These are phyloP conservation scores for Entosphenus tridentatus DNA, from an alignment of 2,113 vertebrate species.

Conservation along the genomic window DNA sequence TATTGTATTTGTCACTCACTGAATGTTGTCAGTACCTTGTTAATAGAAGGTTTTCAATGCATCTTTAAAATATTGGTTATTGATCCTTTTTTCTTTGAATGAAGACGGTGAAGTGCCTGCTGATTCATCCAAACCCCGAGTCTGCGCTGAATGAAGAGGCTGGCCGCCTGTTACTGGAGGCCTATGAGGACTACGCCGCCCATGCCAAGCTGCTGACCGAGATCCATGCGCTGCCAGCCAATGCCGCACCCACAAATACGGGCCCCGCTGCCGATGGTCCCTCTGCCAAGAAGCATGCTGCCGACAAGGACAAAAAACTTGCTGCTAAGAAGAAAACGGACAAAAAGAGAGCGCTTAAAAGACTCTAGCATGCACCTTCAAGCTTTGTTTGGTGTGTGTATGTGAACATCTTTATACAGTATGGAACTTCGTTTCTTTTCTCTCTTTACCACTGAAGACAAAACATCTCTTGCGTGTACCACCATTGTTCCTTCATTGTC, in stretches of 20 bases:
- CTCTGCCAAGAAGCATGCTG: constrained; percentile 64
- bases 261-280: constrained; percentile 28
- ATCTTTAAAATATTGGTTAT: too few relatives aligned
- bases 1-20: too few relatives aligned
- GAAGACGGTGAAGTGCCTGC: constrained; percentile 74
- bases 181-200: constrained; percentile 62
- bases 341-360: constrained; percentile 60
- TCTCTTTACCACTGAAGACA: too few relatives aligned
- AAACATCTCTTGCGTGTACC: too few relatives aligned
- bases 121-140: constrained; percentile 72
- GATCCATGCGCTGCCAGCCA: constrained; percentile 37
- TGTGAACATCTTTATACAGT: too few relatives aligned
- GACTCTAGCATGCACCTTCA: constrained; percentile 33
- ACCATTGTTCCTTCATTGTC: too few relatives aligned
- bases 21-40: too few relatives aligned
- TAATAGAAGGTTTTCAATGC: too few relatives aligned
- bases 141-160: constrained; percentile 66
- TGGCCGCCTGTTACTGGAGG: constrained; percentile 52
- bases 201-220: constrained; percentile 52
- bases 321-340: constrained; percentile 61
- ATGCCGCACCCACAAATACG: constrained; percentile 5
- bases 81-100: not conserved
- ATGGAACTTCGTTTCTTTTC: too few relatives aligned
- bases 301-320: constrained; percentile 38
- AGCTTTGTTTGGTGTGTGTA: too few relatives aligned